Percentiles rank a stretch among this genome's conserved stretches.
phyloP scores from a whole-genome alignment of 2,113 vertebrate genomes.

The Canis aureus region DNA sequence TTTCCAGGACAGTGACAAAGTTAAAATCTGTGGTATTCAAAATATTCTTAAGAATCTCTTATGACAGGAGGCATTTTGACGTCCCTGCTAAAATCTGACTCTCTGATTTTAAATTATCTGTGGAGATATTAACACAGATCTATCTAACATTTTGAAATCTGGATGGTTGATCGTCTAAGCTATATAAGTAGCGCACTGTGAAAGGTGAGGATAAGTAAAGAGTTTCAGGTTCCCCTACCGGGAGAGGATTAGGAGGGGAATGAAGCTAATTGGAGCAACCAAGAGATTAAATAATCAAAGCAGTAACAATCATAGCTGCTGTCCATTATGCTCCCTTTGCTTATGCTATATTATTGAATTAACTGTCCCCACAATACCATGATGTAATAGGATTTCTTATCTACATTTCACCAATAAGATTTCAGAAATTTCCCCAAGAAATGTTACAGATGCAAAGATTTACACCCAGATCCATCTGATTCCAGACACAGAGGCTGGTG shows the following conservation, averaged over 20 bases:
- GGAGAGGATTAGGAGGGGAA: not conserved
- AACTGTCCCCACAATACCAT: not conserved
- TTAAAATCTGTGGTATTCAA: not conserved
- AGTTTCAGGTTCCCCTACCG: not conserved
- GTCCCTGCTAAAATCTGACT: not conserved
- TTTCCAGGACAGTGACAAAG: not conserved
- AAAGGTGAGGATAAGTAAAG: not conserved
- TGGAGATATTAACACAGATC: not conserved
- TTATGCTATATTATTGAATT: not conserved
- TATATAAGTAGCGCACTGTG: not conserved
- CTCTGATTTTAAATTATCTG: constrained; percentile 17
- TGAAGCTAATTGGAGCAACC: not conserved
- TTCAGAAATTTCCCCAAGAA: not conserved
- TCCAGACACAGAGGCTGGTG: not conserved
- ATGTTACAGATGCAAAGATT: not conserved
- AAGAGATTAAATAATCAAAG: not conserved
- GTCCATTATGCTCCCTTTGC: not conserved
- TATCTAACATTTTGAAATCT: not conserved
- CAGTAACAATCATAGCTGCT: not conserved
- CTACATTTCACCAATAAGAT: not conserved
- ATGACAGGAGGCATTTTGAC: not conserved
- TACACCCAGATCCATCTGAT: not conserved
- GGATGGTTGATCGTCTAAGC: not conserved
- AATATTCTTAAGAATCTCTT: constrained; percentile 23
- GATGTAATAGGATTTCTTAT: not conserved